These are phyloP conservation scores for Psilopogon haemacephalus DNA, from an alignment of 2,113 vertebrate species.

Conservation along the genomic window DNA sequence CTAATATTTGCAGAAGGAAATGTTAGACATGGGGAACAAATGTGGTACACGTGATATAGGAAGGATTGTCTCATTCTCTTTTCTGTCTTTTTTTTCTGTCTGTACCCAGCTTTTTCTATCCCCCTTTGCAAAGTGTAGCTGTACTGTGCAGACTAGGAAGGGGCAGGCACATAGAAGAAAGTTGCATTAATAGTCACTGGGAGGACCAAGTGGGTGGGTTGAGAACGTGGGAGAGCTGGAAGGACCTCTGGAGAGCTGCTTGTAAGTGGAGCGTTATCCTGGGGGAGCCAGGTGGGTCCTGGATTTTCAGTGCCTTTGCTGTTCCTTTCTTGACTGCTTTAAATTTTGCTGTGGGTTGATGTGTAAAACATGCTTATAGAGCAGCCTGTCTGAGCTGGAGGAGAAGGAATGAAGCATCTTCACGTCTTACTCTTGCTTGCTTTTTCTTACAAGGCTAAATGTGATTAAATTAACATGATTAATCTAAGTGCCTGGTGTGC, in stretches of 20 bases:
- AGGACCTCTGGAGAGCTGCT: neutral
- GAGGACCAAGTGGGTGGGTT: neutral
- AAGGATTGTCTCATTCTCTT: neutral
- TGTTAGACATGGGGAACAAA: neutral
- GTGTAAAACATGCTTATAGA: neutral
- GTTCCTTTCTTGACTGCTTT: neutral
- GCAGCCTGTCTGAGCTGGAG: neutral
- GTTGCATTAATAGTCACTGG: neutral
- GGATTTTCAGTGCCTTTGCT: neutral
- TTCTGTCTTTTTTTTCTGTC: neutral
- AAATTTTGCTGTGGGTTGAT: neutral
- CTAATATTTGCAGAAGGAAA: neutral
- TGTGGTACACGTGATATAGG: accelerated
- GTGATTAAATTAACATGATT: constrained; percentile 1
- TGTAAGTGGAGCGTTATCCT: neutral
- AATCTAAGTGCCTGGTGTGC: neutral
- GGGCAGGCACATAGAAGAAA: neutral
- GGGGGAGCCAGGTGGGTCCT: neutral
- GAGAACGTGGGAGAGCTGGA: neutral
- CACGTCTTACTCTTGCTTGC: neutral
- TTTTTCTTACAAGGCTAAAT: constrained; percentile 22
- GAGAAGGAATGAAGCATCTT: neutral
- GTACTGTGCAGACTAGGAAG: neutral
- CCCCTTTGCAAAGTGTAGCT: neutral
- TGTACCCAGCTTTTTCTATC: neutral